Conservation (phyloP, 2,113 vertebrate genomes). For the Gobius niger region DNA sequence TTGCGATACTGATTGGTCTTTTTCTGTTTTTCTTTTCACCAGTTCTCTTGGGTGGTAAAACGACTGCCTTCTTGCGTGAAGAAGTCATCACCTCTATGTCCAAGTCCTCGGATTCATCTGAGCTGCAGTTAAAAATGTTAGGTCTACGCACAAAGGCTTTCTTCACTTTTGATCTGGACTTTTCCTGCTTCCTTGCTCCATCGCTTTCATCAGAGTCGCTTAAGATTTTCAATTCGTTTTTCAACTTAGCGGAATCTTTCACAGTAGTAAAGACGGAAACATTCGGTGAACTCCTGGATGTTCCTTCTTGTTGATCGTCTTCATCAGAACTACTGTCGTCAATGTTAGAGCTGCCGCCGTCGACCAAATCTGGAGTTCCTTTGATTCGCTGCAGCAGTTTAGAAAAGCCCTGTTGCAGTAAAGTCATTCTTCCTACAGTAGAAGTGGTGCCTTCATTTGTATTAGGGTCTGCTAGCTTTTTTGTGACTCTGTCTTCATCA, state of each 20-base stretch:
- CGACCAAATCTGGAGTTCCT: slow-evolving; percentile 23
- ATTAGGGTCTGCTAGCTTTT: slow-evolving; percentile 52
- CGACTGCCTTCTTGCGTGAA: slow-evolving; percentile 3
- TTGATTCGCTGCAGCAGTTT: slow-evolving; percentile 75
- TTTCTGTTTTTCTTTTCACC: slow-evolving; percentile 18
- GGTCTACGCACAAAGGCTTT: slow-evolving; percentile 12
- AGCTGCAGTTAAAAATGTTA: slow-evolving; percentile 30
- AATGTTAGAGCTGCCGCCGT: slow-evolving; percentile 24
- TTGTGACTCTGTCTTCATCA: slow-evolving; percentile 63
- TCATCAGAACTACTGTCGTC: slow-evolving; percentile 48
- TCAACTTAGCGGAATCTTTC: slow-evolving; percentile 10
- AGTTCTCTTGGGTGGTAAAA: background rate
- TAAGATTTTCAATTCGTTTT: slow-evolving; percentile 43
- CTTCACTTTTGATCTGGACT: slow-evolving; percentile 13
- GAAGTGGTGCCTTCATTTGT: slow-evolving; percentile 28
- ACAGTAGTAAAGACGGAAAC: background rate
- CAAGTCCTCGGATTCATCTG: slow-evolving; percentile 89
- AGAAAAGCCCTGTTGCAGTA: slow-evolving; percentile 85
- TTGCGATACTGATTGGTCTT: slow-evolving; percentile 13
- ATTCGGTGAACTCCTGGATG: slow-evolving; percentile 12
- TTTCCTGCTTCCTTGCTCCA: slow-evolving; percentile 34
- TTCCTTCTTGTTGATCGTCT: slow-evolving; percentile 19
- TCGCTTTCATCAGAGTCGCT: slow-evolving; percentile 52
- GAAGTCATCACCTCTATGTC: slow-evolving; percentile 38
- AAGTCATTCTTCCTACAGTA: slow-evolving; percentile 68